Evolutionary conservation across 2,113 vertebrate species (phyloP), one percentile per base, ranked within the genome.

Genomic region (Vimba vimba): DNA sequence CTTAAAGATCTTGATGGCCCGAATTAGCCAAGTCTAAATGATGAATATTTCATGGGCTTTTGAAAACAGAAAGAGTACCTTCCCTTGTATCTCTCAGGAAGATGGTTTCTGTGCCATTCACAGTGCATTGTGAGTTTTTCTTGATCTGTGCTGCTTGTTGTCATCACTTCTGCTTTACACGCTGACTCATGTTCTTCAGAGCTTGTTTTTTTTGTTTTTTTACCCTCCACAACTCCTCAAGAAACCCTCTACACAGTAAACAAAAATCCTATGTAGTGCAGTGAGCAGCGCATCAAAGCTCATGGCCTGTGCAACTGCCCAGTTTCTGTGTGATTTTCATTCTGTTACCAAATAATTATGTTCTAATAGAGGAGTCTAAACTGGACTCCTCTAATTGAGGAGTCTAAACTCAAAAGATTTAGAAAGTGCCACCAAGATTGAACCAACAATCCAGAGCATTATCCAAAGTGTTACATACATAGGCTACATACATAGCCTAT

Each of bases 41-140:
- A 87, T 90, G 69, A 90, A 90, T 87, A 87, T 89, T 89, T 89
- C 57, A 88, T 88, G 52, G 30, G 25, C 66, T 30, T 76, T 75
- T 57, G 78, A 89, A 89, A 76, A 80, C 79, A 60, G 13, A 50
- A 81, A 79, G 15, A 39, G 2, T 69, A 9, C 59, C n/a, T 55
- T 55, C 74, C 12, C 80, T 27, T 66, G 55, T 50, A 60, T 83
- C 50, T 83, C n/a, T 64, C 9, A 71, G 60, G 23, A 21, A 45
- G 50, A 74, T 88, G 62, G 25, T 76, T 86, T 86, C 47, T 30
- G 59, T 64, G 64, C n/a, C 80, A 79, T 85, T 78, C 75, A 75
- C 57, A 11, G 71, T 79, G 64, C 87, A 79, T 79, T 88, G 68
- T 83, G 74, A 62, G 80, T 84, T 82, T 82, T 62, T 80, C 85